Base-by-base conservation (phyloP, 2,888 invertebrate genomes). In the Cryptops parisi region DNA sequence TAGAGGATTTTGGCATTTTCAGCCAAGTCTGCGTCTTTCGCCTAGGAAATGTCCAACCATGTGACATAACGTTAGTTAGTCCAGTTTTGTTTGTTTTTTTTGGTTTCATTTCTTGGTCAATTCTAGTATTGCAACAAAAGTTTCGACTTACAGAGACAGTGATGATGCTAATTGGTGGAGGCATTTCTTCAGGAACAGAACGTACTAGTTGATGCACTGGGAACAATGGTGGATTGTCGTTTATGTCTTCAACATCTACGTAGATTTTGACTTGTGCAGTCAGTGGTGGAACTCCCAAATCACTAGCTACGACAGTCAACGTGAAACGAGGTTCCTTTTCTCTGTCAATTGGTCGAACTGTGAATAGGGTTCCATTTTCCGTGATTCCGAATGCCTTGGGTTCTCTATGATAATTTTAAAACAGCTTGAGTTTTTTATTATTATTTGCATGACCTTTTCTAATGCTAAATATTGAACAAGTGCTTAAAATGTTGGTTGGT, bases 151-250 rank as follows among this genome's bases (percentile, higher is more conserved):
- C 54, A 21, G 48, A 24, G 6, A 56, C 47, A 40, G 24, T 24
- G n/a, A 43, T 44, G 12, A 56, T 22, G 21, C 26, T 45, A 2
- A 56, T 49, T 5, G 56, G 54, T 3, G 50, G 52, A 12, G 38
- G 21, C 4, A 52, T 21, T 26, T 56, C 56, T n/a, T 56, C 56
- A 21, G 47, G 54, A 17, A 56, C 43, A 19, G 52, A 56, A 1
- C 43, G 38, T 17, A 52, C 25, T 3, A 54, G 41, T 12, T 25
- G 17, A 62, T 87, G 87, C 0, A 85, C 85, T 65, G 88, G 87
- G 60, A 90, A 90, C 62, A 85, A 82, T 0, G 88, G 88, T 23
- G 83, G 70, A 66, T 89, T 88, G 65, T 89, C 88, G 63, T 89
- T 86, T 9, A 86, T 68, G 63, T 87, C 86, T 38, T 81, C 64